Evolutionary conservation across 2,113 vertebrate species (phyloP).

Genomic region (Zosterops japonicus): DNA sequence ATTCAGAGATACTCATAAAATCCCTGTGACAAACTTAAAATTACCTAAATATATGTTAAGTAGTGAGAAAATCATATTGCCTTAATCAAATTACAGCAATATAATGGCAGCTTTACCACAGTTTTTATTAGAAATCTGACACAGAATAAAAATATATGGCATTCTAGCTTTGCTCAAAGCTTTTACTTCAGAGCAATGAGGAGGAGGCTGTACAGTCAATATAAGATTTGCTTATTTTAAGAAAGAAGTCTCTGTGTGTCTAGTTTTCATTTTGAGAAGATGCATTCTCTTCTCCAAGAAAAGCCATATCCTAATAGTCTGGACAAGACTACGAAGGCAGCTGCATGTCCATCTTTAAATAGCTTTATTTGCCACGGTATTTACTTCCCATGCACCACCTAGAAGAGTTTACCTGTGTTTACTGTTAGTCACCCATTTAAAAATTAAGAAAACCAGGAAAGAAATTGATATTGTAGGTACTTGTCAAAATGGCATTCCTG

Average conservation of each 20-base stretch:
- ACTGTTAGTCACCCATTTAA: background rate
- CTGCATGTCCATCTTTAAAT: background rate
- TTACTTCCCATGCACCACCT: background rate
- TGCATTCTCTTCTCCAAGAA: conserved; percentile 23
- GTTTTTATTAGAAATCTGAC: background rate
- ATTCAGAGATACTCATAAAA: background rate
- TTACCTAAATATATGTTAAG: background rate
- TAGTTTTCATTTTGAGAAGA: conserved; percentile 16
- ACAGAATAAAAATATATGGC: background rate
- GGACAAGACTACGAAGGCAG: background rate
- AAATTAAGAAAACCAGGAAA: background rate
- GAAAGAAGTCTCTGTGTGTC: conserved; percentile 3
- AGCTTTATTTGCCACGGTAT: background rate
- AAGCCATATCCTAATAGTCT: conserved; percentile 23
- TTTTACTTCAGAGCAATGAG: background rate
- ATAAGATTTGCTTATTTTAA: background rate
- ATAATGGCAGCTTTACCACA: background rate
- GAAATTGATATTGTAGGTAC: background rate
- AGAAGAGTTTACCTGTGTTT: background rate
- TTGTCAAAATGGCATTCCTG: conserved; percentile 32
- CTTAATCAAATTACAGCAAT: background rate
- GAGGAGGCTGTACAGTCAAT: background rate
- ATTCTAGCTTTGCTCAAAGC: background rate
- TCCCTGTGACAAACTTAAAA: background rate
- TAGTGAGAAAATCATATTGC: background rate